These are phyloP conservation scores for Anthophora plumipes DNA, from an alignment of 2,888 invertebrate species.

Conservation along the genomic window DNA sequence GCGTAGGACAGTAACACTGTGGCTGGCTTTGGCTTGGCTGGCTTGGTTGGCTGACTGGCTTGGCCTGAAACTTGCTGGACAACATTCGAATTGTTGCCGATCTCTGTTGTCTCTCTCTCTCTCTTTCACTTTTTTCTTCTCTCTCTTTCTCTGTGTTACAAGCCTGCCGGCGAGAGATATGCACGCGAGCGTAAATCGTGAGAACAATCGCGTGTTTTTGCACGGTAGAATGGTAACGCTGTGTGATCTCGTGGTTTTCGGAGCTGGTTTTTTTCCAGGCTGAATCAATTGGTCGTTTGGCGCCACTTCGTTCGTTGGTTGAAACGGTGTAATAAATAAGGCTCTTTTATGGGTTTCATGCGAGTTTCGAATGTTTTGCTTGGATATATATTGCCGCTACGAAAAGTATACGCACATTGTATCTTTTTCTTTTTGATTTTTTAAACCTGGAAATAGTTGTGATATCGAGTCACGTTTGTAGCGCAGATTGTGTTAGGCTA, in stretches of 20 bases:
- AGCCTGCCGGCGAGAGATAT: neutral
- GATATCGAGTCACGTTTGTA: too few relatives aligned
- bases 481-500: too few relatives aligned
- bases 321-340: too few relatives aligned
- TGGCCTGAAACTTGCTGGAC: conserved; percentile 18
- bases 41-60: too few relatives aligned
- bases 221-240: neutral
- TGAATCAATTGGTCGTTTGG: neutral
- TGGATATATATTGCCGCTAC: too few relatives aligned
- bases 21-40: too few relatives aligned
- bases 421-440: too few relatives aligned
- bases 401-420: too few relatives aligned
- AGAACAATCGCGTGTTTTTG: neutral
- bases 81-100: conserved; percentile 15
- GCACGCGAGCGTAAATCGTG: conserved; percentile 6
- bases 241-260: neutral
- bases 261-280: neutral
- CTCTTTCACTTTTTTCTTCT: too few relatives aligned
- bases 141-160: neutral
- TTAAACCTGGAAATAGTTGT: too few relatives aligned
- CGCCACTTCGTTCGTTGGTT: neutral
- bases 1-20: conserved; percentile 45
- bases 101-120: too few relatives aligned
- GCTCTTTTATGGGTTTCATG: neutral
- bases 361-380: neutral